Conservation (phyloP, 2,888 invertebrate species). For the Troilus luridus region DNA sequence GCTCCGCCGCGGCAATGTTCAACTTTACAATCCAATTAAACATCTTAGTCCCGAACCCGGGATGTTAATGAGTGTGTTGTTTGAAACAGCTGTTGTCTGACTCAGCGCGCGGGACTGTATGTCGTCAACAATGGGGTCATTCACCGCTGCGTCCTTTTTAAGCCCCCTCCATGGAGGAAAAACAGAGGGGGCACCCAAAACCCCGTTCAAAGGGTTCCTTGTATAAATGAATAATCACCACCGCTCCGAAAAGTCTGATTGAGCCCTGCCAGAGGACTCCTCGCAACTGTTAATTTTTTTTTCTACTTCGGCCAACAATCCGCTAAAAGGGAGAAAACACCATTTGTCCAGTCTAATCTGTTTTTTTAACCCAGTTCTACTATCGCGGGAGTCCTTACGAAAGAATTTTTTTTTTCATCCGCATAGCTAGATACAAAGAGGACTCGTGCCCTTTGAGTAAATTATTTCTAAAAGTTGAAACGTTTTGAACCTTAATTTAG, state of each 20-base stretch:
- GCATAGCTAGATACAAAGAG: not conserved
- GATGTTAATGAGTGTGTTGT: slow-evolving; percentile 50
- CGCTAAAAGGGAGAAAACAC: slow-evolving; percentile 56
- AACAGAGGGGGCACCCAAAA: slow-evolving; percentile 48
- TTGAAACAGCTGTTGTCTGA: slow-evolving; percentile 56
- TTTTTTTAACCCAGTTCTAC: slow-evolving; percentile 54
- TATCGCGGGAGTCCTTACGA: slow-evolving; percentile 32
- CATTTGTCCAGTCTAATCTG: slow-evolving; percentile 58
- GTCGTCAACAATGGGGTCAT: slow-evolving; percentile 51
- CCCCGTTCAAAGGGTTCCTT: slow-evolving; percentile 45
- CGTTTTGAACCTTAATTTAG: slow-evolving; percentile 1
- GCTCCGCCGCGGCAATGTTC: not conserved
- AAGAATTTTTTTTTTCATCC: slow-evolving; percentile 5
- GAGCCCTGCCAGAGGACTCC: slow-evolving; percentile 23
- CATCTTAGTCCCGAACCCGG: not conserved
- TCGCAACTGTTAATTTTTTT: slow-evolving; percentile 48
- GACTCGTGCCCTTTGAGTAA: not conserved
- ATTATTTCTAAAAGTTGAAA: slow-evolving; percentile 9
- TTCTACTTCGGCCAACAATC: slow-evolving; percentile 56
- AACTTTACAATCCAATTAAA: slow-evolving; percentile 39
- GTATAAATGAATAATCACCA: slow-evolving; percentile 57
- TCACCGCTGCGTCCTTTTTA: slow-evolving; percentile 43
- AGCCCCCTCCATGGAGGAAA: slow-evolving; percentile 38
- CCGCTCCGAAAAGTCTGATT: slow-evolving; percentile 45
- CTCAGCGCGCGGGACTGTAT: slow-evolving; percentile 28